Conservation (phyloP, 2,888 invertebrate genomes). For the Andrena bucephala region DNA sequence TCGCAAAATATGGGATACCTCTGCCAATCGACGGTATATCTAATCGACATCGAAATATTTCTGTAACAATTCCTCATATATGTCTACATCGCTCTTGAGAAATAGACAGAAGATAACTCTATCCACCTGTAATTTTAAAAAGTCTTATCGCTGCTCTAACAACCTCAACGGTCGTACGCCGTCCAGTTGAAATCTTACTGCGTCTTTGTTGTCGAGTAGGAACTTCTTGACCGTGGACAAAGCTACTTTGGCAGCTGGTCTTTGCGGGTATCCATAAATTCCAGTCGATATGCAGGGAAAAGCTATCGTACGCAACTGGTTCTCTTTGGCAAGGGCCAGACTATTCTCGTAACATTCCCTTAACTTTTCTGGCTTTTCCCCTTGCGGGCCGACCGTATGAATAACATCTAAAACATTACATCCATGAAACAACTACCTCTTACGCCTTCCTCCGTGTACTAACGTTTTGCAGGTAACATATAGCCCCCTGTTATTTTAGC, state of each 20-base stretch:
- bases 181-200: conserved; percentile 76
- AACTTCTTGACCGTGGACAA: conserved; percentile 88
- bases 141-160: not conserved
- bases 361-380: conserved; percentile 89
- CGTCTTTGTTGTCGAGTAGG: conserved; percentile 86
- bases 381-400: conserved; percentile 95
- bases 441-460: conserved; percentile 78
- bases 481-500: conserved; percentile 95
- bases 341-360: conserved; percentile 90
- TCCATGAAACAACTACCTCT: conserved; percentile 8
- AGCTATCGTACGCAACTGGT: conserved; percentile 89
- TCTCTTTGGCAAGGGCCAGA: conserved; percentile 87
- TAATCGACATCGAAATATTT: conserved; percentile 89
- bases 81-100: conserved; percentile 89
- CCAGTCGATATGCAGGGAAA: conserved; percentile 97
- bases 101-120: conserved; percentile 94
- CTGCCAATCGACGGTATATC: not conserved
- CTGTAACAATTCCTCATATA: conserved; percentile 90
- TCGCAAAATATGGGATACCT: conserved; percentile 3
- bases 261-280: conserved; percentile 94
- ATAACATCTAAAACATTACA: conserved; percentile 89
- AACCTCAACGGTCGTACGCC: rapidly evolving
- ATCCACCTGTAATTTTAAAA: conserved; percentile 86
- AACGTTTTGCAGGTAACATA: conserved; percentile 93
- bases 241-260: conserved; percentile 92